Percentiles rank a stretch among this genome's conserved stretches.
Conservation (phyloP, 2,888 invertebrate species). For the Tineola bisselliella region DNA sequence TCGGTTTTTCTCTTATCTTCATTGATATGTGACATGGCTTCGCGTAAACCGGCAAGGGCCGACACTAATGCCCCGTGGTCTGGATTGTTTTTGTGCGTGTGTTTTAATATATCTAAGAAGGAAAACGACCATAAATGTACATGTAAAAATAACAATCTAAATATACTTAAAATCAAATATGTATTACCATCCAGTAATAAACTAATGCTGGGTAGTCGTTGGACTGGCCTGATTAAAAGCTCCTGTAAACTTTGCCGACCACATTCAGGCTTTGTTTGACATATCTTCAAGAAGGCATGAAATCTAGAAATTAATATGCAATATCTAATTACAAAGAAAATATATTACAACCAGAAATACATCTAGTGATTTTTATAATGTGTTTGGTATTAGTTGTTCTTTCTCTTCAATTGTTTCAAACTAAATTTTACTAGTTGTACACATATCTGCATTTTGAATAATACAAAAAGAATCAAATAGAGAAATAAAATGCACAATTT, state of each 20-base stretch:
- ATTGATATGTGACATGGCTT: conserved; percentile 96
- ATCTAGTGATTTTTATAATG: too few species aligned
- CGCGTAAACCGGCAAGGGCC: conserved; percentile 87
- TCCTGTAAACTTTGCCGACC: conserved; percentile 95
- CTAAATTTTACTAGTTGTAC: too few species aligned
- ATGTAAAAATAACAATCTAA: too few species aligned
- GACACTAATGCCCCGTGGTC: conserved; percentile 86
- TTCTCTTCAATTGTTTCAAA: too few species aligned
- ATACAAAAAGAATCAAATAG: too few species aligned
- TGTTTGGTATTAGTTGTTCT: too few species aligned
- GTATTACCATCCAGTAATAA: conserved; percentile 88
- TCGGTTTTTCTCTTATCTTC: conserved; percentile 98
- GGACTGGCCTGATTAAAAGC: conserved; percentile 96
- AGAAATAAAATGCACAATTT: too few species aligned
- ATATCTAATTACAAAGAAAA: too few species aligned
- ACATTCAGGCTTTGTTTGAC: conserved; percentile 94
- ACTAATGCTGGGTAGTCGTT: conserved; percentile 95
- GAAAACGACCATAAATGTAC: too few species aligned
- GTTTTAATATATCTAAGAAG: conserved; percentile 86
- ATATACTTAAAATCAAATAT: too few species aligned
- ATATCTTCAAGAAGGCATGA: conserved; percentile 97
- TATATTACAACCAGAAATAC: too few species aligned
- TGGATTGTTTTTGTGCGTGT: conserved; percentile 88
- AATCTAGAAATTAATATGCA: conserved; percentile 69
- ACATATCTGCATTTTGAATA: too few species aligned